Base-by-base conservation (phyloP, 1,140 invertebrate species). In the Drosophila insularis region DNA sequence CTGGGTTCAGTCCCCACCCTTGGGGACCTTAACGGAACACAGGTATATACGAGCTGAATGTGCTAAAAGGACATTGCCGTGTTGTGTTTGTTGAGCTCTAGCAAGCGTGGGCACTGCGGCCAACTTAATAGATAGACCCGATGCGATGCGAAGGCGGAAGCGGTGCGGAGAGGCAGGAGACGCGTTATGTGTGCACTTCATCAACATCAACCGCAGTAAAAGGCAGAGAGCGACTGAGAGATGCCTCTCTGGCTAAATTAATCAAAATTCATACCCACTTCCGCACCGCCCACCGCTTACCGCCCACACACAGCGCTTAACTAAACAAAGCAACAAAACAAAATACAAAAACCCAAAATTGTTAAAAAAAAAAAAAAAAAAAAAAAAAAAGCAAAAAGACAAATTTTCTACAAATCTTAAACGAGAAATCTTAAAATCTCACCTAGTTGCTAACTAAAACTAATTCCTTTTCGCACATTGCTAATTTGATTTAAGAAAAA, bases 131-230 rank as follows among this genome's bases (percentile, higher is more conserved):
- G 35, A 11, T 37, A 37, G 32, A 43, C 56, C 27, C 27, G 27
- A 27, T 27, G 27, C 27, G 27, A 27, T 27, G 27, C 27, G 4
- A 32, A 19, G 37, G 17, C 35, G 19, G n/a, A 53, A 8, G 40
- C 17, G 46, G 40, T 56, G 32, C 32, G 32, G 32, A 35, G 31
- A 50, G 59, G 63, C 4, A 23, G 27, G 37, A 17, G 40, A 27
- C 35, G 64, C 31, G 46, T 39, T 71, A 72, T 86, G 65, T 86
- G 61, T 87, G 77, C 82, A 82, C 79, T 86, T 87, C 79, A 87
- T 87, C 84, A 87, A 76, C 84, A 27, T 27, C 27, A 76, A 82
- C 76, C 82, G 72, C 75, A 87, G 74, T 76, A 81, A 87, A 81
- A 78, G 78, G 71, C 71, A 62, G 50, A 58, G 35, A 68, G 58